Evolutionary conservation across 2,888 invertebrate genomes (phyloP), one percentile per base, ranked within the genome.

Genomic region (Hirtodrosophila duncani): DNA sequence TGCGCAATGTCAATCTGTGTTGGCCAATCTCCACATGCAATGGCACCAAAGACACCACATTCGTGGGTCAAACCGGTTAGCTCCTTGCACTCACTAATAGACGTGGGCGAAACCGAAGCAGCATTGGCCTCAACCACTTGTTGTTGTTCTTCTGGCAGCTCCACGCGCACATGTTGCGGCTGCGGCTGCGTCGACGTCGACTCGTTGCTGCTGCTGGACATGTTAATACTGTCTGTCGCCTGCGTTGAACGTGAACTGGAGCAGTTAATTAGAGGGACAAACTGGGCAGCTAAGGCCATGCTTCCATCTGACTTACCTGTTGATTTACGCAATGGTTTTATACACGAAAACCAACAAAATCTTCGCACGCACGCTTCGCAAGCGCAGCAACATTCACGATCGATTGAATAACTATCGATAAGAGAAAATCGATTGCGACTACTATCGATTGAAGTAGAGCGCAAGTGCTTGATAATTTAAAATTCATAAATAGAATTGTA

Each of bases 11-110:
- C 97, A 50, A 97, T 90, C 71, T 93, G 92, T 1, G 96, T 94
- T 0, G 97, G 97, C 96, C 96, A 97, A 59, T 95, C 93, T 10
- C 94, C 95, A 0, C 93, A 92, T 14, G 95, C 94, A 62, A 98
- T 94, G 30, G 97, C 97, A 1, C 97, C 98, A 87, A 98, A 98
- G 27, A 98, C 95, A 0, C 98, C 98, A 83, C 98, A 98, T 83
- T 95, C 95, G 84, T 95, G 95, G 5, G 94, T 95, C 63, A 95
- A 87, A 45, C 95, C 95, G 56, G 84, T 85, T 55, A 78, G 39
- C 43, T 81, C 84, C 58, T 83, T 83, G 43, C 48, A 52, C 33
- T 72, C 82, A 11, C 55, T 44, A 23, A 77, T 81, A 13, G 74
- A 62, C 17, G 43, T 44, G 5, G 33, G 21, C 10, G 30, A 24